Percentiles rank a stretch among this genome's conserved stretches.
phyloP scores from a whole-genome alignment of 1,140 invertebrate genomes.

The Heterodera schachtii region DNA sequence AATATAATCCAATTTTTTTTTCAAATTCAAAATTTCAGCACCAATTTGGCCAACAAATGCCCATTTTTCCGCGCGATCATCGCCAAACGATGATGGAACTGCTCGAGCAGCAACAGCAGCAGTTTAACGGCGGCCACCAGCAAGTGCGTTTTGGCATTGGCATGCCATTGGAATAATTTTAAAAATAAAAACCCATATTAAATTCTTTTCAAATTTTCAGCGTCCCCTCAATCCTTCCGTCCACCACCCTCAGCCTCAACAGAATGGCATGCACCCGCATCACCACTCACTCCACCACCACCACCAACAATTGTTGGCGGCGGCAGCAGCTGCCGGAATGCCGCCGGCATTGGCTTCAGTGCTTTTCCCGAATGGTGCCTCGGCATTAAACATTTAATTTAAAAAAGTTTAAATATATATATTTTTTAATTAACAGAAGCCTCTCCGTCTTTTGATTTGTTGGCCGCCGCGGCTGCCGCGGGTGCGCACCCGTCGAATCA shows the following conservation, averaged over 20 bases:
- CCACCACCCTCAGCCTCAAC: not conserved
- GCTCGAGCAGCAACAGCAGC: not conserved
- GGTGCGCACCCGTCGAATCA: not conserved
- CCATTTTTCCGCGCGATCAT: not conserved
- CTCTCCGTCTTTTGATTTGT: not conserved
- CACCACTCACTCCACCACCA: not conserved
- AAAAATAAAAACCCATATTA: too few species aligned
- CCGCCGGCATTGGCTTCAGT: conserved; percentile 1
- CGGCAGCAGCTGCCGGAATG: conserved; percentile 1
- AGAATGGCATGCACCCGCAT: not conserved
- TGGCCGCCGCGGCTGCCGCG: not conserved
- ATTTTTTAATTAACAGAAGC: not conserved
- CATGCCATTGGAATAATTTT: not conserved
- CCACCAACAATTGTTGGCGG: not conserved
- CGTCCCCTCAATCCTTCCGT: not conserved
- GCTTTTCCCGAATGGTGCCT: not conserved
- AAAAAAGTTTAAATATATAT: too few species aligned
- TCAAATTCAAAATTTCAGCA: not conserved
- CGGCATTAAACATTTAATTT: too few species aligned
- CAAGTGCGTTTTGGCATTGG: not conserved
- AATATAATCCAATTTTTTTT: not conserved
- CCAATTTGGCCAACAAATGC: not conserved
- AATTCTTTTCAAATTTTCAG: not conserved
- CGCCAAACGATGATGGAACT: not conserved
- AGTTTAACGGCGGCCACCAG: not conserved